Base-by-base conservation (phyloP, 2,888 invertebrate genomes). In the Agonopterix arenella region DNA sequence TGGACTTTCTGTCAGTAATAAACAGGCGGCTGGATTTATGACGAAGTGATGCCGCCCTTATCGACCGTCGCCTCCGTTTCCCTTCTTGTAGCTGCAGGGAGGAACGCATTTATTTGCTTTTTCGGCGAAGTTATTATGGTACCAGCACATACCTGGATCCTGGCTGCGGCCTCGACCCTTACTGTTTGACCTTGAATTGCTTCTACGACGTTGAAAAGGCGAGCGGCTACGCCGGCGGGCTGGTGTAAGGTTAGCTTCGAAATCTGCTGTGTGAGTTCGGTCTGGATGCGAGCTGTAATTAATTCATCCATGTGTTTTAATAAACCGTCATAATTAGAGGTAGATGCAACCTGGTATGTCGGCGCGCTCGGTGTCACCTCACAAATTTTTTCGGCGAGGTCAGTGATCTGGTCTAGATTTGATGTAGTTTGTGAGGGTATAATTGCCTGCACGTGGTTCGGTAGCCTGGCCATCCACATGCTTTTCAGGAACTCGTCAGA, bases 11-110 rank as follows among this genome's bases (percentile, higher is more conserved):
- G n/a, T n/a, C n/a, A 1, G 55, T 56, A 7, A 64, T 49, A 42
- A 61, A 64, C 40, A 64, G 47, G 54, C 61, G 48, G 46, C 50
- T 41, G 7, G 53, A 9, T 28, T 41, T 11, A 13, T 49, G 56
- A 48, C 52, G 54, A 48, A 51, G 54, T 51, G 51, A 49, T 2
- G 51, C 51, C 49, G 57, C 56, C 42, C 51, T 45, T 51, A 37
- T 37, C 9, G 37, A 37, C 37, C 9, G 37, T 37, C 37, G 7
- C 37, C 7, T 5, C 9, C 7, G 50, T 56, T 57, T 55, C 44
- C 57, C 54, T 50, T 4, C 36, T 44, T 47, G 11, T 46, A 55
- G 8, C 11, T 46, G 13, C 50, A 50, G 5, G 50, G 50, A 9
- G 36, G 7, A 10, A 10, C 11, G 38, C 48, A 48, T 7, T 40